These are phyloP conservation scores for Variabilichromis moorii DNA, from an alignment of 2,113 vertebrate species.

Conservation along the genomic window DNA sequence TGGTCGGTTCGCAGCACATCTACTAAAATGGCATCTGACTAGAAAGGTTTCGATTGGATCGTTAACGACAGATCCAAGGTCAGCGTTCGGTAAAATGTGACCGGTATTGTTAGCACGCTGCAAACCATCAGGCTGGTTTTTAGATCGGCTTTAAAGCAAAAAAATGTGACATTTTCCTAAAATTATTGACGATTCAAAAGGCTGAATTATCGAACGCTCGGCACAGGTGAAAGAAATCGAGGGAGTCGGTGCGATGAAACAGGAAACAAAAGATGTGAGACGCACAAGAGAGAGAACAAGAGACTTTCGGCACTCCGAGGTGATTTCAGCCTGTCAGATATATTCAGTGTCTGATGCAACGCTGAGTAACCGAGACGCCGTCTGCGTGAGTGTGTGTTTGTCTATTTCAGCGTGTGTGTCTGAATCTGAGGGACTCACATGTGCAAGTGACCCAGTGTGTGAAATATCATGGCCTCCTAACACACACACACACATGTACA, in stretches of 20 bases:
- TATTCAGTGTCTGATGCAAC: conserved; percentile 54
- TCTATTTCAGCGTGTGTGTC: not conserved
- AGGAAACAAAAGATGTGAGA: not conserved
- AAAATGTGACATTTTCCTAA: not conserved
- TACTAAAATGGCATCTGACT: not conserved
- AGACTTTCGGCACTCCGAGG: not conserved
- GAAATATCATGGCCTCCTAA: not conserved
- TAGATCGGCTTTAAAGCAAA: not conserved
- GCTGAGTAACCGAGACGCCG: conserved; percentile 24
- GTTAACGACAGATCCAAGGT: not conserved
- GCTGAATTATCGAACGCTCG: not conserved
- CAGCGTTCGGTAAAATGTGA: not conserved
- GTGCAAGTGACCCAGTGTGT: conserved; percentile 34
- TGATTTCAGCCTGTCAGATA: conserved; percentile 6
- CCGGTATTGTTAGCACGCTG: not conserved
- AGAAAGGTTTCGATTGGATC: not conserved
- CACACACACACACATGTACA: not conserved
- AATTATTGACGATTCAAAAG: not conserved
- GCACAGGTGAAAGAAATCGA: not conserved
- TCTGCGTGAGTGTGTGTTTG: not conserved
- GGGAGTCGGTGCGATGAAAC: not conserved
- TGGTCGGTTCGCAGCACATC: not conserved
- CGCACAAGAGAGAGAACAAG: not conserved
- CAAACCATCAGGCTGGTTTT: not conserved
- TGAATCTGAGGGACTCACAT: not conserved